A percentile compares a stretch with the other conserved stretches of the same genome.
These are phyloP conservation scores for Sinella curviseta DNA, from an alignment of 1,140 invertebrate genomes.

Conservation along the genomic window DNA sequence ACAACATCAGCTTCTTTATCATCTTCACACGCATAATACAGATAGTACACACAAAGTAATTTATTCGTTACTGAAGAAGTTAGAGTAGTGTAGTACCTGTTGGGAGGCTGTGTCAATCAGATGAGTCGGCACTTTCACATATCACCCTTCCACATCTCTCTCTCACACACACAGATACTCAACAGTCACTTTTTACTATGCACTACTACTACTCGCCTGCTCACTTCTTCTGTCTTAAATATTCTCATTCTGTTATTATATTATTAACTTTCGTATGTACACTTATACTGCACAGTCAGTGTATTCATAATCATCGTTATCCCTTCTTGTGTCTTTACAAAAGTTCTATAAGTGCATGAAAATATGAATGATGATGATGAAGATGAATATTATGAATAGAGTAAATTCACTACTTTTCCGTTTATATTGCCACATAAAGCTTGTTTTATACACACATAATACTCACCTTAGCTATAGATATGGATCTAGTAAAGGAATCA, in stretches of 20 bases:
- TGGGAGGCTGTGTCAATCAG: constrained; percentile 49
- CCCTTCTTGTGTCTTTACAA: constrained; percentile 17
- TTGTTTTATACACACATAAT: background rate
- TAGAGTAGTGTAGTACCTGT: constrained; percentile 45
- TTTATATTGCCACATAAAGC: background rate
- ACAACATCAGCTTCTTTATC: too few relatives aligned
- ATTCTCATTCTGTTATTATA: constrained; percentile 29
- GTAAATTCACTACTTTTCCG: background rate
- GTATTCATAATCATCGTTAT: too few relatives aligned
- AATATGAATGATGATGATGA: constrained; percentile 11
- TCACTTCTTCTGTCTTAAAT: constrained; percentile 22
- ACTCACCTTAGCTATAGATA: constrained; percentile 16
- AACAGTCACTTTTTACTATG: background rate
- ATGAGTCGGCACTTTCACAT: constrained; percentile 48
- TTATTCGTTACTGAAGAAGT: constrained; percentile 49
- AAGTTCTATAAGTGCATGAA: background rate
- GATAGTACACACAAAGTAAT: constrained; percentile 30
- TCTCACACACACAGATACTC: constrained; percentile 33
- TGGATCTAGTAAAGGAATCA: constrained; percentile 11
- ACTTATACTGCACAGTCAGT: too few relatives aligned
- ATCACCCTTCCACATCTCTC: constrained; percentile 36
- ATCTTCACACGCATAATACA: constrained; percentile 11
- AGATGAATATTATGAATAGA: background rate
- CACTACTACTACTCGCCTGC: constrained; percentile 24
- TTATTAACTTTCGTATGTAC: constrained; percentile 23